Evolutionary conservation across 2,888 invertebrate species (phyloP).

Genomic region (Liopterus haemorrhoidalis): DNA sequence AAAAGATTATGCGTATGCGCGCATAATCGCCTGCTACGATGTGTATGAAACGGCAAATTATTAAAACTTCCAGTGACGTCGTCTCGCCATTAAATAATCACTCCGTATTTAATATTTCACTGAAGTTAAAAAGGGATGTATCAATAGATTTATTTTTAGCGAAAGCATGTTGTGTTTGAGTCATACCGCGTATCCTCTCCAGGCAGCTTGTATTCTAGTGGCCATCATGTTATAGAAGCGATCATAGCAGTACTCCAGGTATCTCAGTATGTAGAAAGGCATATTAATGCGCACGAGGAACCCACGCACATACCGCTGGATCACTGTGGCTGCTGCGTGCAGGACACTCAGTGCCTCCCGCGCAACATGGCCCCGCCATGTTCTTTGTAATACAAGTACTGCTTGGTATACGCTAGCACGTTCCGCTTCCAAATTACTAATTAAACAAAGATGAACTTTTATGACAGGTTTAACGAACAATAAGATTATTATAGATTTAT

Average conservation of each 20-base stretch:
- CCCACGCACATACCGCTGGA: conserved; percentile 41
- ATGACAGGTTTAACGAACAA: too few relatives aligned
- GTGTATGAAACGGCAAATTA: too few relatives aligned
- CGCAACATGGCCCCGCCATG: conserved; percentile 37
- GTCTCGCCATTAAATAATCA: too few relatives aligned
- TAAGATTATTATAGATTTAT: too few relatives aligned
- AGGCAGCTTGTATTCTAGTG: conserved; percentile 41
- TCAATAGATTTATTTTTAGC: not conserved
- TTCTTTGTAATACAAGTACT: conserved; percentile 39
- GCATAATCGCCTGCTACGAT: too few relatives aligned
- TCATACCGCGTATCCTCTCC: conserved; percentile 39
- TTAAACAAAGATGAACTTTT: too few relatives aligned
- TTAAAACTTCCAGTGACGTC: too few relatives aligned
- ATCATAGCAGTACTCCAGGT: conserved; percentile 13
- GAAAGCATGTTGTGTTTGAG: not conserved
- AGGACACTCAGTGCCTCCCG: conserved; percentile 34
- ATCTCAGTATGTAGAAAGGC: conserved; percentile 27
- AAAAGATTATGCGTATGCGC: too few relatives aligned
- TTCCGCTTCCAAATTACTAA: too few relatives aligned
- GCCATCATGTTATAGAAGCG: conserved; percentile 36
- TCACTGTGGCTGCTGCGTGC: conserved; percentile 35
- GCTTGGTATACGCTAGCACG: too few relatives aligned
- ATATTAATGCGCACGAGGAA: conserved; percentile 36
- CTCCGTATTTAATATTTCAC: not conserved
- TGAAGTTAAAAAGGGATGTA: not conserved